Percentiles rank a stretch among this genome's conserved stretches.
phyloP scores from a whole-genome alignment of 2,113 vertebrate species.

The Melanostigma gelatinosum region DNA sequence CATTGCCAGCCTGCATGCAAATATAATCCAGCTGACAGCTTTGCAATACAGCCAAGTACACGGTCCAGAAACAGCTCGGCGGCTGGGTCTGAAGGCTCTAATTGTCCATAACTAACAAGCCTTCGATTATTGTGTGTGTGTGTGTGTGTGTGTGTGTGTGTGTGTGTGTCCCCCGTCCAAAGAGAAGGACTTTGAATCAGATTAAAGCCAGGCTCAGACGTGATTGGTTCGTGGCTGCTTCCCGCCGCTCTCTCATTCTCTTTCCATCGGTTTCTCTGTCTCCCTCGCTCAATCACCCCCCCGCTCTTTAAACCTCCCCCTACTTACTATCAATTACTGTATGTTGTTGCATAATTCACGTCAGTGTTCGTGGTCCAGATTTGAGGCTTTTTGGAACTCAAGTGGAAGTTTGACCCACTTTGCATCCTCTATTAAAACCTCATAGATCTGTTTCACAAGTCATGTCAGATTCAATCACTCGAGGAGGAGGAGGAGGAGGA shows the following conservation, averaged over 20 bases:
- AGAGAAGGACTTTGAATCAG: constrained; percentile 38
- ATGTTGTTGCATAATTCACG: constrained; percentile 18
- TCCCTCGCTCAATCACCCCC: neutral
- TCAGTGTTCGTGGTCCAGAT: neutral
- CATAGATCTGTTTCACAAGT: constrained; percentile 33
- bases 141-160: no score
- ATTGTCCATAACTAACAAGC: constrained; percentile 55
- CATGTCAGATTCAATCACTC: constrained; percentile 45
- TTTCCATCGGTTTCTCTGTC: constrained; percentile 34
- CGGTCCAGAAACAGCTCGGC: constrained; percentile 10
- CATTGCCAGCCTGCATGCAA: constrained; percentile 22
- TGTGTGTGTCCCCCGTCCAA: neutral
- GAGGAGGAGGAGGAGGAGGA: neutral
- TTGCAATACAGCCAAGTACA: neutral
- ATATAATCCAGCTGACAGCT: constrained; percentile 23
- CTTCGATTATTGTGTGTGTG: constrained; percentile 54
- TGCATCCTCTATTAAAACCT: constrained; percentile 51
- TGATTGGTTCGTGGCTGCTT: constrained; percentile 55
- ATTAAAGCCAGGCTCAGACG: constrained; percentile 62
- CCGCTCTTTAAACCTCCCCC: neutral
- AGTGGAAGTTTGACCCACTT: constrained; percentile 61
- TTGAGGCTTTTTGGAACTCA: constrained; percentile 1
- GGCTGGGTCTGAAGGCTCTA: constrained; percentile 32
- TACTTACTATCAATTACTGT: constrained; percentile 5
- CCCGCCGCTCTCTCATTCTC: constrained; percentile 29